Conservation (phyloP, 1,140 invertebrate species). For the Drosophila bipectinata region DNA sequence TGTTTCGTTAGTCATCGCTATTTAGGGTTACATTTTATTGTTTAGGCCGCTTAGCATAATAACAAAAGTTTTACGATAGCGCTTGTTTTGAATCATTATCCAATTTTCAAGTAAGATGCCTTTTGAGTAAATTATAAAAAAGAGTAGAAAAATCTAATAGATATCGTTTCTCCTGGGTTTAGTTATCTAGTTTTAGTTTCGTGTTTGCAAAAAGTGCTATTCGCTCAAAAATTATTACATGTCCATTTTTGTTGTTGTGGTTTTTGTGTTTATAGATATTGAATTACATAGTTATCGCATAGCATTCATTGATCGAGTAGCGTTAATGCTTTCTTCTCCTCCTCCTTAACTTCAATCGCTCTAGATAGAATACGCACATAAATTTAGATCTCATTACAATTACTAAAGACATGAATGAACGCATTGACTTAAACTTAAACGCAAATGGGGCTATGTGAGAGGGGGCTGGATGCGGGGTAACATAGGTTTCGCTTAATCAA, state of each 20-base stretch:
- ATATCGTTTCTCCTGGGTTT: conserved; percentile 55
- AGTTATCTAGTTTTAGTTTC: conserved; percentile 48
- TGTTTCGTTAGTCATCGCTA: conserved; percentile 48
- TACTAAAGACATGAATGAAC: conserved; percentile 71
- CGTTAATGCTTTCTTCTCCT: conserved; percentile 29
- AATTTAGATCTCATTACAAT: conserved; percentile 61
- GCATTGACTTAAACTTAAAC: conserved; percentile 66
- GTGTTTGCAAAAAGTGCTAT: conserved; percentile 80
- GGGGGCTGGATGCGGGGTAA: conserved; percentile 23
- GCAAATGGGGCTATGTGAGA: conserved; percentile 45
- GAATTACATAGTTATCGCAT: conserved; percentile 43
- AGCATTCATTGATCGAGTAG: conserved; percentile 45
- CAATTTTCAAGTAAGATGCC: conserved; percentile 62
- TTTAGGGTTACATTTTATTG: conserved; percentile 41
- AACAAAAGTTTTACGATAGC: conserved; percentile 54
- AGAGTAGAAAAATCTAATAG: conserved; percentile 83
- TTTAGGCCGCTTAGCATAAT: conserved; percentile 71
- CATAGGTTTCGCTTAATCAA: conserved; percentile 54
- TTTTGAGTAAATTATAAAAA: conserved; percentile 81
- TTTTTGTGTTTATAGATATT: conserved; percentile 51
- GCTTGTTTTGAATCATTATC: conserved; percentile 49
- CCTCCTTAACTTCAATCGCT: conserved; percentile 18
- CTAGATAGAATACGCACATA: conserved; percentile 63
- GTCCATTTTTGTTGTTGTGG: conserved; percentile 24
- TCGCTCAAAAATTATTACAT: conserved; percentile 80